Percentiles rank a stretch among this genome's conserved stretches.
Conservation (phyloP, 2,797 vertebrate genomes). For the Rhodeus uyekii region DNA sequence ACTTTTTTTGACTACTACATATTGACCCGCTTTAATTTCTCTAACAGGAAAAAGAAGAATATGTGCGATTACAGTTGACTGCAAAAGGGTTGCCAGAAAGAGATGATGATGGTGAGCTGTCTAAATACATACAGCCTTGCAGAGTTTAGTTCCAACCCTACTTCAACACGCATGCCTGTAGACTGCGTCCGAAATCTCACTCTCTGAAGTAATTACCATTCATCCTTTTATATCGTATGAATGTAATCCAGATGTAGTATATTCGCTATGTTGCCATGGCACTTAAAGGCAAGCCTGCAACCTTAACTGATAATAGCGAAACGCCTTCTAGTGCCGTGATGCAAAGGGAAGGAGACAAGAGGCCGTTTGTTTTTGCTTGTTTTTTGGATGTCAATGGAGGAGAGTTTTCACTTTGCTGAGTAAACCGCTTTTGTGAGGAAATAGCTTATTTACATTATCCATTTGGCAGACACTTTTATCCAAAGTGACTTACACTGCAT, state of each 20-base stretch:
- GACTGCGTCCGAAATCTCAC: background rate
- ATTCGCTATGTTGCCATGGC: background rate
- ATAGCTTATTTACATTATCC: no score
- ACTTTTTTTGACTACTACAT: no score
- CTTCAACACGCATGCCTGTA: background rate
- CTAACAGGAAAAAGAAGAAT: constrained; percentile 90
- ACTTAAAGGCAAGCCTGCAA: background rate
- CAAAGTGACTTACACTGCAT: no score
- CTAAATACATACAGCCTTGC: background rate
- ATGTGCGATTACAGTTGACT: constrained; percentile 78
- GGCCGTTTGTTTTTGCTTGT: background rate
- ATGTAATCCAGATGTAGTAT: background rate
- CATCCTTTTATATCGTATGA: background rate
- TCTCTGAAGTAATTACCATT: no score
- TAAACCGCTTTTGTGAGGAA: background rate
- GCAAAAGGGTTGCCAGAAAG: constrained; percentile 77
- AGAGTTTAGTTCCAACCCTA: background rate
- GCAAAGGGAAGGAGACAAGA: background rate
- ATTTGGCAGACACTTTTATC: no score
- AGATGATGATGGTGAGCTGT: constrained; percentile 81
- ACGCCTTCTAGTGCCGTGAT: background rate
- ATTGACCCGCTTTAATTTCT: background rate
- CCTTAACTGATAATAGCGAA: background rate
- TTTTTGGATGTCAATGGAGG: background rate
- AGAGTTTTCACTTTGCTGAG: background rate